Evolutionary conservation across 2,797 vertebrate genomes (phyloP), one percentile per base, ranked within the genome.

Genomic region (Pteropus rufus): DNA sequence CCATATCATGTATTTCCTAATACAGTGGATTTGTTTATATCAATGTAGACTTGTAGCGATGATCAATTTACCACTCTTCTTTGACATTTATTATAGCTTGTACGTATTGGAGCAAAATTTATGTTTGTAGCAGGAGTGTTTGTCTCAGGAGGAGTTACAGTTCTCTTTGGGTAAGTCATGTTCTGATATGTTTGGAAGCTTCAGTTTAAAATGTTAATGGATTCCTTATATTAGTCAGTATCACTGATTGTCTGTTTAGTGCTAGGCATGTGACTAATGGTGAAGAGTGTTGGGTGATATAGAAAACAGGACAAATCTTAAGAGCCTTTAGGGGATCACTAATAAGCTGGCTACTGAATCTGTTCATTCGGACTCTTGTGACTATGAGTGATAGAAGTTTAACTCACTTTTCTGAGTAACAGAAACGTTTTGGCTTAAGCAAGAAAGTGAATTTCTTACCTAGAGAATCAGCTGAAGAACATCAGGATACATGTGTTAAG

Each of bases 31-130:
- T 88, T 95, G 5, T 94, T 94, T 93, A 64, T 76, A 23, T 89
- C n/a, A 67, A 12, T 93, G 56, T 56, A 62, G 36, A 91, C 18
- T 76, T 83, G n/a, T 23, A 76, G 23, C 70, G 72, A 26, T 96
- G 81, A 87, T 83, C 62, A 26, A 11, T 89, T 67, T 83, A 93
- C 86, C 58, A 56, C 46, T 69, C 7, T 97, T 94, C 87, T 98
- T 98, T 86, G 84, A 56, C 58, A 92, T 94, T 98, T 95, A 60
- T 96, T 98, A 88, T 98, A 99, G 99, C 99, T 99, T 97, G 99
- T 99, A 8, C 99, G 99, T 60, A 99, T 99, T 96, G 99, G 99
- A 96, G 99, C 99, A 84, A 99, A 99, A 98, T 99, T 99, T 98
- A 99, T 99, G 99, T 99, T 99, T 60, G 95, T 99, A 84, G 44